Percentiles rank a stretch among this genome's conserved stretches.
Evolutionary conservation across 2,888 invertebrate species (phyloP).

Genomic region (Junonia oenone): DNA sequence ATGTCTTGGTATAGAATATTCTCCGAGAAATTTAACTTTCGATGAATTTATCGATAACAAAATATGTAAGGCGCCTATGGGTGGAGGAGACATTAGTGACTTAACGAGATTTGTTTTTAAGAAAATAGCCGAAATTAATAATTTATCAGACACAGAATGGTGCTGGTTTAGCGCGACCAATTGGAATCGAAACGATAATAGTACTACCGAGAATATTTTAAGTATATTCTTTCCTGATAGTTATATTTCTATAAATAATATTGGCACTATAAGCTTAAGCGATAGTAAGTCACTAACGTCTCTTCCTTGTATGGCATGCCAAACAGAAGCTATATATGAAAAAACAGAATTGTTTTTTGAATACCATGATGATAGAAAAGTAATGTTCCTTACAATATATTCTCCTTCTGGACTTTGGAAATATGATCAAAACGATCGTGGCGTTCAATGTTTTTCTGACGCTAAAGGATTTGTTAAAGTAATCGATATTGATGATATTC

Average conservation of each 20-base stretch:
- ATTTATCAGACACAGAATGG: conserved; percentile 45
- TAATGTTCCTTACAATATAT: conserved; percentile 74
- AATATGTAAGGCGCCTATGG: conserved; percentile 54
- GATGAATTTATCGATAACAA: conserved; percentile 41
- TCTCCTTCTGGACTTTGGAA: conserved; percentile 77
- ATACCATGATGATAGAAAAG: conserved; percentile 45
- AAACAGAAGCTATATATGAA: conserved; percentile 45
- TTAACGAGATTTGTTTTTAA: conserved; percentile 53
- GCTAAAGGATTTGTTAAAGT: conserved; percentile 71
- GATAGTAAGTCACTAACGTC: conserved; percentile 31
- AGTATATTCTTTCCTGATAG: conserved; percentile 22
- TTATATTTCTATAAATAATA: conserved; percentile 51
- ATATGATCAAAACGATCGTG: conserved; percentile 58
- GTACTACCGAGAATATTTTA: background rate
- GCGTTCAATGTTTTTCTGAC: conserved; percentile 81
- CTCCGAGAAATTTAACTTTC: conserved; percentile 43
- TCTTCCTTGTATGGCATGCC: conserved; percentile 64
- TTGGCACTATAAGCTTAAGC: conserved; percentile 45
- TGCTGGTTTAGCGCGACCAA: conserved; percentile 52
- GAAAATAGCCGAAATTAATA: conserved; percentile 47
- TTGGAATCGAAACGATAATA: background rate
- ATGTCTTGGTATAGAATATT: conserved; percentile 59
- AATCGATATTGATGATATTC: conserved; percentile 59
- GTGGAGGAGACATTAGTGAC: conserved; percentile 34
- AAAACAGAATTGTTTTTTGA: conserved; percentile 57